Evolutionary conservation across 92 coral and sea anemone species (phyloP).

Genomic region (Zoanthus solanderi): DNA sequence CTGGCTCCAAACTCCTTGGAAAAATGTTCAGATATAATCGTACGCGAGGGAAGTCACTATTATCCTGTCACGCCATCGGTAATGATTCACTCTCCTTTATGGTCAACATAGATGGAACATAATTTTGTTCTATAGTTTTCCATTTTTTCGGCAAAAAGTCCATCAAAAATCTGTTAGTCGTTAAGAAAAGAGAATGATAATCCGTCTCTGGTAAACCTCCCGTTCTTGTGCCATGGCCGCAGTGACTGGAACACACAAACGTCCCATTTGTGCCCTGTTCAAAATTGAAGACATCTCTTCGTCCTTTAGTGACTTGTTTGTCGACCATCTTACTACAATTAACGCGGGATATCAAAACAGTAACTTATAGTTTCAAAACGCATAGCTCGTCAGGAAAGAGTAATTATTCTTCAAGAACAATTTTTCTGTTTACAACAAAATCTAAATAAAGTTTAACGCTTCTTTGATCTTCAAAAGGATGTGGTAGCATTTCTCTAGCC

Average conservation of each 20-base stretch:
- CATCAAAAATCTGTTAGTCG: not conserved
- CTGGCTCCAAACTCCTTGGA: constrained; percentile 1
- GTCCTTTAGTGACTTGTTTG: constrained; percentile 44
- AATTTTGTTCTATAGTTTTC: not conserved
- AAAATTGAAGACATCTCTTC: constrained; percentile 49
- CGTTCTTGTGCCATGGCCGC: constrained; percentile 28
- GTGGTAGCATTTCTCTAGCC: too few species aligned
- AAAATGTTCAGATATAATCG: constrained; percentile 12
- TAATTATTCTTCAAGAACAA: too few species aligned
- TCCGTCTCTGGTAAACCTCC: constrained; percentile 28
- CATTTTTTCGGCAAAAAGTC: not conserved
- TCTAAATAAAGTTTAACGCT: too few species aligned
- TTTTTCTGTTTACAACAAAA: too few species aligned
- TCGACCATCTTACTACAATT: constrained; percentile 25
- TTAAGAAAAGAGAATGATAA: constrained; percentile 24
- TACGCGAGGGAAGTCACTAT: not conserved
- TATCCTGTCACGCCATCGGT: not conserved
- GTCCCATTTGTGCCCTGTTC: constrained; percentile 40
- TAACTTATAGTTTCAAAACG: too few species aligned
- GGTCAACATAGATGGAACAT: not conserved
- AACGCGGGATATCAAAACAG: constrained; percentile 39
- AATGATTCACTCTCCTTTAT: not conserved
- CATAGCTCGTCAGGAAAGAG: too few species aligned
- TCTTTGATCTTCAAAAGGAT: too few species aligned
- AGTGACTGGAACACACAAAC: constrained; percentile 43